phyloP scores from a whole-genome alignment of 2,888 invertebrate species.

The Cosmorhoe ocellata region DNA sequence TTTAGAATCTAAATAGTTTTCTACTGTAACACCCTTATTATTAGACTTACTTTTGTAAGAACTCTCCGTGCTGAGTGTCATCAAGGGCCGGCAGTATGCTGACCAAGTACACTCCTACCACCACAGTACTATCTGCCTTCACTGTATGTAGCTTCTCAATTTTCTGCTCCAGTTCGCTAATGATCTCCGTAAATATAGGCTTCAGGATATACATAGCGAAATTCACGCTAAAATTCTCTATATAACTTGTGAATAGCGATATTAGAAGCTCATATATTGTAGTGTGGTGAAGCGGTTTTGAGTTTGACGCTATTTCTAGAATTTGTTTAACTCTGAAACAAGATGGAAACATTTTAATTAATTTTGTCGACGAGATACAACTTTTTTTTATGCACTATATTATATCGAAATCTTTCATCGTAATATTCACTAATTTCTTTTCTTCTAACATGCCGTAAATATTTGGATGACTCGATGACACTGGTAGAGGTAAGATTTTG shows the following conservation, averaged over 20 bases:
- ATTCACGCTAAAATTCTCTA: constrained; percentile 85
- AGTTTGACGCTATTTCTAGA: constrained; percentile 56
- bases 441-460: too few relatives aligned
- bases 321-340: constrained; percentile 71
- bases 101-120: constrained; percentile 84
- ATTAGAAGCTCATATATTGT: constrained; percentile 63
- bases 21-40: neutral
- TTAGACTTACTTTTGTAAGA: constrained; percentile 82
- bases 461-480: too few relatives aligned
- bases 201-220: constrained; percentile 83
- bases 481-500: too few relatives aligned
- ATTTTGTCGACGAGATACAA: too few relatives aligned
- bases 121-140: constrained; percentile 78
- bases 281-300: constrained; percentile 61
- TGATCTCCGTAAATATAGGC: constrained; percentile 80
- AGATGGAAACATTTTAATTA: too few relatives aligned
- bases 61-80: constrained; percentile 73
- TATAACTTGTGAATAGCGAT: constrained; percentile 67
- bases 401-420: too few relatives aligned
- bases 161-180: constrained; percentile 83
- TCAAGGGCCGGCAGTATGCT: constrained; percentile 79
- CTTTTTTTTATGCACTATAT: too few relatives aligned
- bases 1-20: neutral
- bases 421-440: too few relatives aligned
- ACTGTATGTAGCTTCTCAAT: constrained; percentile 80